phyloP scores from a whole-genome alignment of 2,888 invertebrate genomes.

The Saturnia pavonia region DNA sequence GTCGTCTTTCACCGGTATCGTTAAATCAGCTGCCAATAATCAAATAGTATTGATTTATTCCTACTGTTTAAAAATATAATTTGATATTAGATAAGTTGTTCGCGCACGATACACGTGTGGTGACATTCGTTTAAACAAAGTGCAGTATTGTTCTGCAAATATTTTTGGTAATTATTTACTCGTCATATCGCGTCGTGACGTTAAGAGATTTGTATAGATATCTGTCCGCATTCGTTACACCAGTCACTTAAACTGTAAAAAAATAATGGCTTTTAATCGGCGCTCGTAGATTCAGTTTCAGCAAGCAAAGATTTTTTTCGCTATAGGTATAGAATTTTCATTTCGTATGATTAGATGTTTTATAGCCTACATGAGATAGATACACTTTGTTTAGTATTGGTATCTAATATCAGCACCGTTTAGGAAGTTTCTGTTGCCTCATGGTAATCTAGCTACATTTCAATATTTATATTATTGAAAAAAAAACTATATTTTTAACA shows the following conservation, averaged over 20 bases:
- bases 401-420: background rate
- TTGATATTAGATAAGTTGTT: conserved; percentile 70
- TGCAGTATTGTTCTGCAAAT: conserved; percentile 66
- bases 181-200: conserved; percentile 31
- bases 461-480: conserved; percentile 62
- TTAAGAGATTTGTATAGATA: background rate
- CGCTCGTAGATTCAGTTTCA: conserved; percentile 67
- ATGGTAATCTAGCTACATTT: conserved; percentile 56
- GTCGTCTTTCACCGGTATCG: background rate
- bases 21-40: conserved; percentile 70
- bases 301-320: conserved; percentile 48
- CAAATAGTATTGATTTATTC: conserved; percentile 73
- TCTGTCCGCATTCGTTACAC: conserved; percentile 39
- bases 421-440: background rate
- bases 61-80: conserved; percentile 63
- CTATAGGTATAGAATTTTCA: background rate
- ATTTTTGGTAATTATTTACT: conserved; percentile 75
- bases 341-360: background rate
- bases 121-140: conserved; percentile 51
- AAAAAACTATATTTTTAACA: conserved; percentile 78
- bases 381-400: background rate
- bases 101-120: conserved; percentile 61
- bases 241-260: conserved; percentile 54
- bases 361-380: background rate
- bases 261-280: conserved; percentile 68